These are phyloP conservation scores for rat (Rattus norvegicus) DNA, from an alignment of 2,113 vertebrate genomes.

Conservation along the genomic window DNA sequence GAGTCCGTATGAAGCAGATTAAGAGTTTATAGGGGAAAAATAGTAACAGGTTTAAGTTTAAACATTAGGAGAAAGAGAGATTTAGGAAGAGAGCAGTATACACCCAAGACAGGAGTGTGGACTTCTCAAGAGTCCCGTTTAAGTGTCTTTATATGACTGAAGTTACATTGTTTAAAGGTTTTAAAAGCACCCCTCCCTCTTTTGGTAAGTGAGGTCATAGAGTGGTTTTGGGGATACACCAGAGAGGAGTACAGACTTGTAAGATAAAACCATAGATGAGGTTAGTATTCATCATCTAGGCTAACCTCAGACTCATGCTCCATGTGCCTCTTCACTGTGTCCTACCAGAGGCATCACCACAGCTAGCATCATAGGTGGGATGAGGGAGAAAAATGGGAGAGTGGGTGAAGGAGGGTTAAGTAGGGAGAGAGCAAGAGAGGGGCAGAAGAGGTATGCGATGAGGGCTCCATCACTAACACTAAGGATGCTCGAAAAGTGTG, in stretches of 20 bases:
- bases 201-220: neutral
- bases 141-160: neutral
- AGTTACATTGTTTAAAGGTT: neutral
- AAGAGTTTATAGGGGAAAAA: neutral
- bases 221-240: neutral
- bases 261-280: neutral
- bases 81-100: neutral
- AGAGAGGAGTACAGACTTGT: too few relatives aligned
- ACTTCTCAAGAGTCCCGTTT: neutral
- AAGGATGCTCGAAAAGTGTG: neutral
- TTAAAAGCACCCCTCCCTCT: neutral
- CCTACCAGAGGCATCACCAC: neutral
- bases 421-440: neutral
- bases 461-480: neutral
- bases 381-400: neutral
- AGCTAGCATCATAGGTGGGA: neutral
- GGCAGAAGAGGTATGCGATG: neutral
- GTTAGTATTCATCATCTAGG: neutral
- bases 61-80: neutral
- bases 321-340: neutral
- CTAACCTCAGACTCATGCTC: neutral
- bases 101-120: neutral
- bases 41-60: neutral
- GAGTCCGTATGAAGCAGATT: neutral
- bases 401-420: too few relatives aligned